Evolutionary conservation across 1,140 invertebrate species (phyloP).

Genomic region (Drosophila serrata): DNA sequence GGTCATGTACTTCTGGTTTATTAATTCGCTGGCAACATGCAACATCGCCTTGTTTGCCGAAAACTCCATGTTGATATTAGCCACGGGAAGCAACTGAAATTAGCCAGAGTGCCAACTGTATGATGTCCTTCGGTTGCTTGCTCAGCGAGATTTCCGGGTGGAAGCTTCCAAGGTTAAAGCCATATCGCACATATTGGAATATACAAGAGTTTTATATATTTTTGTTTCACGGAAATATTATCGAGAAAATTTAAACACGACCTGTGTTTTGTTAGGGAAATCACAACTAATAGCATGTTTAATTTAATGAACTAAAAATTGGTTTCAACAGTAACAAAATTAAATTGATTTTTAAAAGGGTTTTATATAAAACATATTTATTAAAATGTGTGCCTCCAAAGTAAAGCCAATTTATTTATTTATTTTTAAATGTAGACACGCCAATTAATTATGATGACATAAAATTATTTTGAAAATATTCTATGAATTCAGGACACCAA

Average conservation of each 20-base stretch:
- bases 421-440: background rate
- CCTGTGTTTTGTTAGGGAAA: background rate
- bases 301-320: background rate
- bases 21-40: slow-evolving; percentile 76
- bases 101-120: background rate
- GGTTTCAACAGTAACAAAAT: too few relatives aligned
- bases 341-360: too few relatives aligned
- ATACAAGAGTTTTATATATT: background rate
- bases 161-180: background rate
- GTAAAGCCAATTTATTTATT: background rate
- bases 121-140: slow-evolving; percentile 22
- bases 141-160: slow-evolving; percentile 5
- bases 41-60: slow-evolving; percentile 61
- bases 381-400: too few relatives aligned
- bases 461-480: background rate
- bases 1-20: slow-evolving; percentile 64
- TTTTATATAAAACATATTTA: too few relatives aligned
- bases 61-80: slow-evolving; percentile 42
- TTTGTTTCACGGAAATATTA: background rate
- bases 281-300: background rate
- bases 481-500: background rate
- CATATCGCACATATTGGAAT: background rate
- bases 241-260: background rate
- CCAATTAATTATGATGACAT: background rate
- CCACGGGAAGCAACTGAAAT: slow-evolving; percentile 30